Evolutionary conservation across 2,888 invertebrate genomes (phyloP), one percentile per base, ranked within the genome.

Genomic region (Hirtodrosophila confusa): DNA sequence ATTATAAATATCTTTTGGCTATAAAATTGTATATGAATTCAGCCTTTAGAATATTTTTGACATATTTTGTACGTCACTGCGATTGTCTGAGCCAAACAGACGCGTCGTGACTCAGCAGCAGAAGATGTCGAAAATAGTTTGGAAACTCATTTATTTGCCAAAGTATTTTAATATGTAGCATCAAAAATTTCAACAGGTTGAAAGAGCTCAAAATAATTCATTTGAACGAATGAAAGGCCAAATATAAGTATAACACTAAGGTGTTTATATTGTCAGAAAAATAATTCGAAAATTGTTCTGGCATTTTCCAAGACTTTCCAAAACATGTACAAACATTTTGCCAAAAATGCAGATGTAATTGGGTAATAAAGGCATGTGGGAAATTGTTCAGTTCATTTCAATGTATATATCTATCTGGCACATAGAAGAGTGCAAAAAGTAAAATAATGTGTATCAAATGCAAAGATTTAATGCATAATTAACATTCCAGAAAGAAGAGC

Each of bases 71-170:
- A 83, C 80, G 86, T 80, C 86, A 85, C 36, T 8, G 29, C n/a
- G 4, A 5, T 51, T 41, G 61, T 66, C 64, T 78, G 60, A 63
- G 61, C 57, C 48, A 70, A 70, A 56, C 66, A 72, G 77, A 66
- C 72, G 63, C 61, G 53, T 17, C 72, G 45, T 82, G 86, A 82
- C 63, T 82, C 86, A 86, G 86, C 83, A 75, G 44, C 63, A 47
- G 58, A 58, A 47, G 58, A 58, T 79, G 56, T 64, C 60, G 17
- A 67, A 82, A 86, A 82, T 82, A 82, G 66, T 75, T 77, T 23
- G 12, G 27, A 67, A 79, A 75, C 69, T 80, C 82, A 80, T 82
- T 73, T 69, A 62, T 48, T 48, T 57, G 65, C 49, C 48, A 69
- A 80, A 69, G 66, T 65, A 80, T 80, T 80, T 75, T 63, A 68